A percentile compares a stretch with the other conserved stretches of the same genome.
Evolutionary conservation across 2,113 vertebrate species (phyloP).

Genomic region (Hydropotes inermis): DNA sequence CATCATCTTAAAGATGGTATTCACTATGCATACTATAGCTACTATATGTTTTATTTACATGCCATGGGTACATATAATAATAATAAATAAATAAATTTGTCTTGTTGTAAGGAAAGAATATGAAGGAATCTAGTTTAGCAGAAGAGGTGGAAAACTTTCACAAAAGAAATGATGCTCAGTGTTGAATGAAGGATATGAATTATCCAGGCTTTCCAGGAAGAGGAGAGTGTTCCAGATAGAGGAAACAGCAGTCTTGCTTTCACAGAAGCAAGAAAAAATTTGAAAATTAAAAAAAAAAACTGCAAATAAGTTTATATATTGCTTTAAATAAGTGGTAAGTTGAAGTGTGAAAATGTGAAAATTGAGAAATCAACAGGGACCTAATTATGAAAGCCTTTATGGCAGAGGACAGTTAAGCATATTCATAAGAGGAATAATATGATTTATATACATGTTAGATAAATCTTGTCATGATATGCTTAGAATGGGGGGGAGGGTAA

Average conservation of each 20-base stretch:
- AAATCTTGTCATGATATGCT: neutral
- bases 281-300: neutral
- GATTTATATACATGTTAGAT: neutral
- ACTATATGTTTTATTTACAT: neutral
- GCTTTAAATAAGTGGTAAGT: neutral
- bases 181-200: neutral
- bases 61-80: neutral
- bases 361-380: neutral
- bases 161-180: neutral
- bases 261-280: neutral
- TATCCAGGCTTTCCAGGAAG: neutral
- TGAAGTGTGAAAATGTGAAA: neutral
- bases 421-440: neutral
- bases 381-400: neutral
- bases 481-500: neutral
- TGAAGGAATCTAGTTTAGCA: neutral
- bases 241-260: neutral
- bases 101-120: neutral
- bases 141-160: neutral
- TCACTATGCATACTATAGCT: neutral
- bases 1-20: neutral
- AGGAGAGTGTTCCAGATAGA: neutral
- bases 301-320: neutral
- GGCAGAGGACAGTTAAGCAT: neutral
- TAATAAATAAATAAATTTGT: neutral